Conservation (phyloP, 2,797 vertebrate species). For the Anisognathus igniventris region DNA sequence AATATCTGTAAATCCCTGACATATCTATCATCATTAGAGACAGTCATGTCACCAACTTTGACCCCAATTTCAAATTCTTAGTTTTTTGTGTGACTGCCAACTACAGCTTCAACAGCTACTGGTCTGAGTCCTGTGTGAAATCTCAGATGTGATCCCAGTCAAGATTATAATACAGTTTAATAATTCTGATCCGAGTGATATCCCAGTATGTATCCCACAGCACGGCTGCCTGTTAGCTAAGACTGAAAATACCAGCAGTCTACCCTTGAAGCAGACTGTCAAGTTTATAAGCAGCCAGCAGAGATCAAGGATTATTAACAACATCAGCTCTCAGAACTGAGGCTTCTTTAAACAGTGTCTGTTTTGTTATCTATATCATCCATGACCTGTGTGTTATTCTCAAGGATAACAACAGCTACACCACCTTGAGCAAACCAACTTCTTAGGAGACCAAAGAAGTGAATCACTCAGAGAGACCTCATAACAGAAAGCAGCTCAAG, state of each 20-base stretch:
- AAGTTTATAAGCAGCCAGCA: background rate
- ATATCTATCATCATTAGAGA: background rate
- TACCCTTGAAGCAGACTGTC: background rate
- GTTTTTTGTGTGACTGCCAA: background rate
- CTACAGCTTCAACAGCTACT: background rate
- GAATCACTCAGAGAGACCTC: background rate
- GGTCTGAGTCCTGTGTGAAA: background rate
- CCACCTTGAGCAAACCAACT: conserved; percentile 30
- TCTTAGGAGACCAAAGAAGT: background rate
- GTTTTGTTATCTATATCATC: background rate
- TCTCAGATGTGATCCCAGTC: background rate
- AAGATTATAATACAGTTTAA: background rate
- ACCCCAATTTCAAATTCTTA: background rate
- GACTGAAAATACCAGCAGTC: background rate
- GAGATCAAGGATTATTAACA: conserved; percentile 41
- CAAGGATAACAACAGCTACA: conserved; percentile 2
- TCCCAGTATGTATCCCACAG: background rate
- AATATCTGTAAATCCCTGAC: background rate
- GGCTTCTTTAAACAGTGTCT: background rate
- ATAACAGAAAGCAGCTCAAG: background rate
- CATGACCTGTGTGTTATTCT: background rate
- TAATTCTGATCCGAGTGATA: background rate
- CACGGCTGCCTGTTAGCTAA: background rate
- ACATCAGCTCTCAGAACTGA: background rate
- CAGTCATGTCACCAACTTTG: background rate